Base-by-base conservation (phyloP, 2,113 vertebrate species). In the Proterorhinus semilunaris region DNA sequence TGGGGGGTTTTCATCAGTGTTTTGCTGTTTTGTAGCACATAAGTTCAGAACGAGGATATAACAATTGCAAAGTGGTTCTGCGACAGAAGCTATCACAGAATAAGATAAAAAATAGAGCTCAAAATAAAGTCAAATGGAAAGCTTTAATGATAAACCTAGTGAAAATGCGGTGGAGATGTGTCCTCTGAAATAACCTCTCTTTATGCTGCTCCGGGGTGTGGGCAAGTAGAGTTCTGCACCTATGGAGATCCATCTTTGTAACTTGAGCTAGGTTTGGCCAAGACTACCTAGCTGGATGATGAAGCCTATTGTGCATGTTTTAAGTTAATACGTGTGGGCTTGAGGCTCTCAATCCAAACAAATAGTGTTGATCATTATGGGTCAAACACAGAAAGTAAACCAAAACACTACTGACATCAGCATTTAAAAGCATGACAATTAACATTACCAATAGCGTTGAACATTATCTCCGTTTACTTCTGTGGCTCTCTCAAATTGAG, bases 41-140 rank as follows among this genome's bases (percentile, higher is more conserved):
- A 16, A 47, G 64, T 71, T 69, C 68, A 43, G 68, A 69, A 68
- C 62, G 65, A 58, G 79, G 66, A 57, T 27, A 70, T 21, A 36
- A 36, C 43, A 6, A 44, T 27, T 54, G 11, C 36, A 5, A 64
- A 59, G 51, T 64, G 57, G 54, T 48, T 64, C 47, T 36, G 12
- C 57, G 11, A 57, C 27, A 58, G 10, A 44, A 36, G 11, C 17
- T 8, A 9, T 54, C 11, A 21, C 9, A 10, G n/a, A 27, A 1
- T 10, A 36, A 57, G 10, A 11, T 10, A 27, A 27, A 57, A 57
- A 57, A 57, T 54, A 42, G 6, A 6, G 21, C 16, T 21, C 53
- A 10, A 8, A 36, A 54, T 21, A 57, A 42, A 36, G 12, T 21
- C 10, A 42, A 36, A 36, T 57, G 10, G 0, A 55, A 17, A 10